Conservation (phyloP, 2,888 invertebrate genomes). For the Sarcophaga caerulescens region DNA sequence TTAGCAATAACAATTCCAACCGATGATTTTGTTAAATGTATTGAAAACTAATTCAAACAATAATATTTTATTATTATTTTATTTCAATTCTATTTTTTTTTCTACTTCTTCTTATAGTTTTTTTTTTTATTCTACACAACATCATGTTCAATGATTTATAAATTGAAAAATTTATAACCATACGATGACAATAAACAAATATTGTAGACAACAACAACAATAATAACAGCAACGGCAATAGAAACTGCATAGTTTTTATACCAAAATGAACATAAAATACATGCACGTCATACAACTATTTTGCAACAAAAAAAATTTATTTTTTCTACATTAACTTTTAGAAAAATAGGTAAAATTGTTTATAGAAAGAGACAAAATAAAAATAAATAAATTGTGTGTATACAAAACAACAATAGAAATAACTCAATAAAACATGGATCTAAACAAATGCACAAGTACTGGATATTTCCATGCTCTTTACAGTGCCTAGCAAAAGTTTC, state of each 20-base stretch:
- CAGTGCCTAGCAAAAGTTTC: no score
- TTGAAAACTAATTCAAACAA: slow-evolving; percentile 63
- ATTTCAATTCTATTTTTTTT: neutral
- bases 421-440: neutral
- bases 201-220: slow-evolving; percentile 13
- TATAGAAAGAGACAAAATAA: neutral
- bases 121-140: neutral
- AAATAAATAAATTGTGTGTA: slow-evolving; percentile 25
- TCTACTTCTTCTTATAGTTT: no score
- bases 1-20: no score
- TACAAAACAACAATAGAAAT: slow-evolving; percentile 16
- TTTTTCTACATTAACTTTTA: slow-evolving; percentile 40
- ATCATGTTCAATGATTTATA: slow-evolving; percentile 53
- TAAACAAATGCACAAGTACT: neutral
- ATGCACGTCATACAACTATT: neutral
- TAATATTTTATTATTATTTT: slow-evolving; percentile 52
- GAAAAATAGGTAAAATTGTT: slow-evolving; percentile 22
- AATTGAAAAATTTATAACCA: slow-evolving; percentile 53
- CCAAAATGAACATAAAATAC: no score
- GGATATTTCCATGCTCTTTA: no score
- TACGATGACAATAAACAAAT: slow-evolving; percentile 54
- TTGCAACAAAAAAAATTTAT: slow-evolving; percentile 13
- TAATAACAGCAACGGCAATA: no score
- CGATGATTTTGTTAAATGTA: slow-evolving; percentile 63
- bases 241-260: no score